Conservation (phyloP, 1,140 invertebrate genomes). For the Drosophila ercepeae region DNA sequence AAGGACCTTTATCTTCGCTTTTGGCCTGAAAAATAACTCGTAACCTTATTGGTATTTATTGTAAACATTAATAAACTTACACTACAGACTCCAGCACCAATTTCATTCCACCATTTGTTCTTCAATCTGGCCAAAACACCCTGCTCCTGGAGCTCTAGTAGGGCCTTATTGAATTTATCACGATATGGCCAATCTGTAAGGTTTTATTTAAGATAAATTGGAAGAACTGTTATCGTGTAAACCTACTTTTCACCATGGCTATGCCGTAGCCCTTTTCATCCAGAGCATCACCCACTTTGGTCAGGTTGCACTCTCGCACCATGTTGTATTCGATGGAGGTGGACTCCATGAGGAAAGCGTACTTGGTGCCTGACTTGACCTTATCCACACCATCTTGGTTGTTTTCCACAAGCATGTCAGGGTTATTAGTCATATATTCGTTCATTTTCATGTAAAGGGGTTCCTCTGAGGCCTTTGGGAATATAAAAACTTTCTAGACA, state of each 20-base stretch:
- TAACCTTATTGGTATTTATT: too few relatives aligned
- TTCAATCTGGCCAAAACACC: slow-evolving; percentile 91
- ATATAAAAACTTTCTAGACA: not conserved
- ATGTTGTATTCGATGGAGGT: slow-evolving; percentile 93
- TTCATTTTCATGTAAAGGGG: slow-evolving; percentile 92
- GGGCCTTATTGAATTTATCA: slow-evolving; percentile 89
- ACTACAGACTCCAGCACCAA: slow-evolving; percentile 90
- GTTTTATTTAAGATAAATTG: not conserved
- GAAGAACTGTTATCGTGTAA: too few relatives aligned
- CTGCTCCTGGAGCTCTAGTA: slow-evolving; percentile 92
- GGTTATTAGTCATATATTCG: slow-evolving; percentile 89
- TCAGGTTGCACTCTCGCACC: slow-evolving; percentile 92
- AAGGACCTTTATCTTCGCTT: slow-evolving; percentile 33
- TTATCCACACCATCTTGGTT: slow-evolving; percentile 90
- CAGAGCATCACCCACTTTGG: slow-evolving; percentile 90
- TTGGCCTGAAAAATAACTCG: slow-evolving; percentile 55
- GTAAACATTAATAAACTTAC: too few relatives aligned
- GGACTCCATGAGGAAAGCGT: slow-evolving; percentile 96
- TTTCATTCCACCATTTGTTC: slow-evolving; percentile 96
- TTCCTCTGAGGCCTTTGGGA: slow-evolving; percentile 87
- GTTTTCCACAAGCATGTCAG: slow-evolving; percentile 87
- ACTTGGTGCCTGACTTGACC: slow-evolving; percentile 85
- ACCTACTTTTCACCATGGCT: slow-evolving; percentile 91
- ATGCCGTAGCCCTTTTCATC: slow-evolving; percentile 96
- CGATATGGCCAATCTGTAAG: slow-evolving; percentile 89